These are phyloP conservation scores for Nephrotoma guestfalica DNA, from an alignment of 2,888 invertebrate species.

Conservation along the genomic window DNA sequence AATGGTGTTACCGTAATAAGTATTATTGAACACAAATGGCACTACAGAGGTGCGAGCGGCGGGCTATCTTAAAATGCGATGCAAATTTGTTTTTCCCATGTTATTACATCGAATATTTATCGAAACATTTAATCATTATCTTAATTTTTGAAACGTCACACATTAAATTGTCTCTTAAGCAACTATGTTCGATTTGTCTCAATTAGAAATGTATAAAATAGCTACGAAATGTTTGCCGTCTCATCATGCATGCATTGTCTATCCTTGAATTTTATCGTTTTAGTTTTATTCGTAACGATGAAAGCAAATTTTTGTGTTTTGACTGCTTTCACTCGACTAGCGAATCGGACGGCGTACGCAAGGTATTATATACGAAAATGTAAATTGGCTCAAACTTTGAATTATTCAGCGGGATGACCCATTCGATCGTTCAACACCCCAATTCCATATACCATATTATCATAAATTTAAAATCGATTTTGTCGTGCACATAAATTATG, in stretches of 20 bases:
- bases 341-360: not conserved
- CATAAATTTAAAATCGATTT: not conserved
- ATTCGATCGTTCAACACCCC: not conserved
- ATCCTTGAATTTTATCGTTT: not conserved
- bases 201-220: not conserved
- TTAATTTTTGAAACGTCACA: not conserved
- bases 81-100: not conserved
- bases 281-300: not conserved
- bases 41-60: no score
- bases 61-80: no score
- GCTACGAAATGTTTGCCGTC: not conserved
- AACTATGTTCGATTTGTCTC: not conserved
- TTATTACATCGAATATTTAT: no score
- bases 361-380: not conserved
- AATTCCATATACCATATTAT: not conserved
- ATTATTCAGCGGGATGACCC: not conserved
- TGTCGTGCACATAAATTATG: not conserved
- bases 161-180: not conserved
- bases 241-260: not conserved
- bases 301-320: not conserved
- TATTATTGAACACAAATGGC: not conserved
- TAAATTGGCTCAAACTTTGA: not conserved
- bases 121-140: not conserved
- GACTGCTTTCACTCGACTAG: not conserved
- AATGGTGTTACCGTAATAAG: not conserved